Evolutionary conservation across 2,888 invertebrate genomes (phyloP).

Genomic region (Campoplex capitator): DNA sequence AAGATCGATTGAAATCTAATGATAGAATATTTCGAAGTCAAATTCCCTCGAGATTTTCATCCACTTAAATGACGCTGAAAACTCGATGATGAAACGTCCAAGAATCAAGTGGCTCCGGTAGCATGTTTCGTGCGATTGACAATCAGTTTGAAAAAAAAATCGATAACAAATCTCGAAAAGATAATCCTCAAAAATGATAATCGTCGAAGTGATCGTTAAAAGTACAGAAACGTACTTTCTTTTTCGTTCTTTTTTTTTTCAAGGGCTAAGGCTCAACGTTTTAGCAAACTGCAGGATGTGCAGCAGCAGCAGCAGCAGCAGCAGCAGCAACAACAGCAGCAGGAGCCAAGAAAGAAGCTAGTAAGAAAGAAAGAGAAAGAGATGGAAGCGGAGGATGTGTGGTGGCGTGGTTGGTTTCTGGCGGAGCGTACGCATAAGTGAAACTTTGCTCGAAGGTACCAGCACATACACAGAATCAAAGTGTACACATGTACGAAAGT

Average conservation of each 20-base stretch:
- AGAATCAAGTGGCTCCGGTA: neutral
- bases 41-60: neutral
- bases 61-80: too few relatives aligned
- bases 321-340: neutral
- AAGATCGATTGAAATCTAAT: neutral
- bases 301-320: neutral
- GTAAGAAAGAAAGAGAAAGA: neutral
- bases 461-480: constrained; percentile 25
- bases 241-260: neutral
- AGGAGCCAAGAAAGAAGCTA: neutral
- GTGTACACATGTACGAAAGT: constrained; percentile 9
- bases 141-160: too few relatives aligned
- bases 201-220: constrained; percentile 45
- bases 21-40: neutral
- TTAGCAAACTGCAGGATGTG: constrained; percentile 28
- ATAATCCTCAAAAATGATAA: neutral
- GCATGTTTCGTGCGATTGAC: neutral
- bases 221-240: neutral
- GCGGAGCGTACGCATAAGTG: constrained; percentile 65
- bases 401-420: constrained; percentile 41
- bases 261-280: constrained; percentile 18
- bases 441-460: constrained; percentile 60
- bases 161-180: too few relatives aligned
- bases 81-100: too few relatives aligned
- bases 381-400: constrained; percentile 5